These are phyloP conservation scores for Mellivora capensis DNA, from an alignment of 2,113 vertebrate genomes.

Conservation along the genomic window DNA sequence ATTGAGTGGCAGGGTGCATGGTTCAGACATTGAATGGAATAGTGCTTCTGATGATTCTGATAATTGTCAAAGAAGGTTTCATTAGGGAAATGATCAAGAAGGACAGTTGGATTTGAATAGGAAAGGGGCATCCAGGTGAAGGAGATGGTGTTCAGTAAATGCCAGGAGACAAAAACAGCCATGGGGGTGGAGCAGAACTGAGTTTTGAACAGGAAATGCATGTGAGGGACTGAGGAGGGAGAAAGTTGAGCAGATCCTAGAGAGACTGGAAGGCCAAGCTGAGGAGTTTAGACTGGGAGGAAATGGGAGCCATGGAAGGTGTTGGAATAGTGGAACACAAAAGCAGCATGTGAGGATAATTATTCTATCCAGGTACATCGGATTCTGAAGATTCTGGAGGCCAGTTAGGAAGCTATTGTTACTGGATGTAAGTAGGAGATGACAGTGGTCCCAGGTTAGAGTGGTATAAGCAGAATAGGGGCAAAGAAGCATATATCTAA, in stretches of 20 bases:
- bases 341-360: not conserved
- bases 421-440: not conserved
- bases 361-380: not conserved
- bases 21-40: not conserved
- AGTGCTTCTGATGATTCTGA: not conserved
- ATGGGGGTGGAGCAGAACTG: too few species aligned
- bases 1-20: not conserved
- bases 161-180: not conserved
- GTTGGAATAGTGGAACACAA: not conserved
- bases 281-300: not conserved
- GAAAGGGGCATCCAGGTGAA: not conserved
- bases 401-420: not conserved
- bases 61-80: not conserved
- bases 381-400: not conserved
- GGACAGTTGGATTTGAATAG: not conserved
- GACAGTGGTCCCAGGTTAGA: not conserved
- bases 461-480: not conserved
- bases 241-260: too few species aligned
- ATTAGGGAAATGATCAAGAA: not conserved
- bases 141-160: rapidly evolving
- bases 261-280: not conserved
- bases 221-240: not conserved
- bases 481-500: not conserved
- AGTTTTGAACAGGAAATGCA: not conserved
- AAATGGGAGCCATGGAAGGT: not conserved